Evolutionary conservation across 2,797 vertebrate species (phyloP), one percentile per base, ranked within the genome.

Genomic region (Smutsia gigantea): DNA sequence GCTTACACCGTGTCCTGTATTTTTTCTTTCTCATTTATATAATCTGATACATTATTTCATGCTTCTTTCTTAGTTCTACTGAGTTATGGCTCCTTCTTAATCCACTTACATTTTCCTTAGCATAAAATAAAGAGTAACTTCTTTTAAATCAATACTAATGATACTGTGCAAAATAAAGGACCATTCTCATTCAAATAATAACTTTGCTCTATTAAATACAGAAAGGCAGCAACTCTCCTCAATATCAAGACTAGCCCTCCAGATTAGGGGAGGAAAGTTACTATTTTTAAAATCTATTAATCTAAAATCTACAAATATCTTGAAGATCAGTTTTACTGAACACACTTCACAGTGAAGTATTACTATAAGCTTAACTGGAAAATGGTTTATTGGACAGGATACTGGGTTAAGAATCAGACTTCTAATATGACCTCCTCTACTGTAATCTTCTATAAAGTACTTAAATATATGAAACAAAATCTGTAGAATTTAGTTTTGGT

Each of bases 91-190:
- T 93, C 53, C 23, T 75, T 18, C 3, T 71, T 64, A 63, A 85
- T 53, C 88, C 25, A 85, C 18, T 27, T 84, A 64, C 25, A 34
- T 63, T 53, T 72, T 61, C 18, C 18, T 66, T 15, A 89, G n/a
- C 46, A 89, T 66, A 55, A 89, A 71, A 34, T 53, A n/a, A n/a
- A 74, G 39, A 34, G 4, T 64, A 68, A 37, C 23, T 69, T 86
- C 61, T n/a, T 77, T 68, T 61, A 95, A 79, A 55, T 93, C 64
- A 79, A 72, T 71, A 85, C n/a, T 74, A 92, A 87, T 83, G 78
- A 78, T 84, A 61, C 14, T 63, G 8, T 85, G 27, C 9, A 27
- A 85, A 55, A 79, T 71, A 55, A 85, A 77, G 15, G 11, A 7
- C 27, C 72, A 34, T 37, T 85, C 46, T 78, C 29, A 71, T 39